These are phyloP conservation scores for Nestor notabilis DNA, from an alignment of 2,113 vertebrate genomes.

Conservation along the genomic window DNA sequence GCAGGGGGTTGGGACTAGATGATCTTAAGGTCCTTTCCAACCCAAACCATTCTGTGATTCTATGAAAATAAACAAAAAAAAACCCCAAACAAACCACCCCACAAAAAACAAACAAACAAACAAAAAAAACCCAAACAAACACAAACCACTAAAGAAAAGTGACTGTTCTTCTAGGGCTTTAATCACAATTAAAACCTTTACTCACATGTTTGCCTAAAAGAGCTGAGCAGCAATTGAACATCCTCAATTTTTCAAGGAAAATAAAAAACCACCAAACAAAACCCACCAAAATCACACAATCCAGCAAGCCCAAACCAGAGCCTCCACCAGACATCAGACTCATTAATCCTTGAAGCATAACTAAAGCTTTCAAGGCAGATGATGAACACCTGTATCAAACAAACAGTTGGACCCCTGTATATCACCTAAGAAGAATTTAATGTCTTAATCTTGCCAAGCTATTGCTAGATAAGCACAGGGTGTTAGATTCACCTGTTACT, in stretches of 20 bases:
- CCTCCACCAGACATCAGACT: neutral
- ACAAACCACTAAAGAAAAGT: neutral
- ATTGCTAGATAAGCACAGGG: conserved; percentile 13
- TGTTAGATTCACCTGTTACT: conserved; percentile 39
- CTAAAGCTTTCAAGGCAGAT: conserved; percentile 14
- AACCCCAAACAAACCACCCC: no score
- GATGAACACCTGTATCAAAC: conserved; percentile 39
- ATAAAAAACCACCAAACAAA: neutral
- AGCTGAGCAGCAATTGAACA: neutral
- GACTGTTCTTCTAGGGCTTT: neutral
- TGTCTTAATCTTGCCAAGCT: conserved; percentile 34
- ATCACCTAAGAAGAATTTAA: conserved; percentile 27
- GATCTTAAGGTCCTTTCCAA: no score
- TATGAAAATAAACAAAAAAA: no score
- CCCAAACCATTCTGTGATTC: no score
- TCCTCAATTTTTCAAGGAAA: neutral
- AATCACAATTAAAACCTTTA: neutral
- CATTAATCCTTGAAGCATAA: conserved; percentile 19
- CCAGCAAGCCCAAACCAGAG: neutral
- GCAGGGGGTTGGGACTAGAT: no score
- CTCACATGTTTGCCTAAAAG: neutral
- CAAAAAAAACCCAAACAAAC: no score
- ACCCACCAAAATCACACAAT: neutral
- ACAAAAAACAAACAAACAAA: neutral
- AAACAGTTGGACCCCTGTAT: neutral